A percentile compares a stretch with the other conserved stretches of the same genome.
Conservation (phyloP, 2,113 vertebrate genomes). For the Chrysochloris asiatica region DNA sequence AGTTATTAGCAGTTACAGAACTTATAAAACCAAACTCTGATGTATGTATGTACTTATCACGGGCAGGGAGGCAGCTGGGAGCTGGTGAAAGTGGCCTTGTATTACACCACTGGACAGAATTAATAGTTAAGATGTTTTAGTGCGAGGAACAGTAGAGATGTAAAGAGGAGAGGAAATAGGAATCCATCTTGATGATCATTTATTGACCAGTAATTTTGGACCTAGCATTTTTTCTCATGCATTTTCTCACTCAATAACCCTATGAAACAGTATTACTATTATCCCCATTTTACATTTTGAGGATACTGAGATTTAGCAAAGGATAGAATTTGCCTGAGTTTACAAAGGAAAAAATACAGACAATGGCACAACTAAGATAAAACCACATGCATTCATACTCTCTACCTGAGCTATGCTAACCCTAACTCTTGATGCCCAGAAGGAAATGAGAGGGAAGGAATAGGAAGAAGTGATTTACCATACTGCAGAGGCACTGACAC, state of each 20-base stretch:
- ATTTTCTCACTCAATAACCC: neutral
- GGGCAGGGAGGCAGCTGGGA: neutral
- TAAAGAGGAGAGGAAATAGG: neutral
- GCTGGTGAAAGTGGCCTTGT: neutral
- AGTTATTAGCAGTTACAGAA: slow-evolving; percentile 23
- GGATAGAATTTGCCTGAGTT: neutral
- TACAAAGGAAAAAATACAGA: neutral
- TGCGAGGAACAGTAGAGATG: neutral
- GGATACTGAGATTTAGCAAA: neutral
- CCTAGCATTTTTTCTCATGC: neutral
- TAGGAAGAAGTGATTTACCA: neutral
- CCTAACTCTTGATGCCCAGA: neutral
- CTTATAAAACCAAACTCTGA: neutral
- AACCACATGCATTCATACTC: neutral
- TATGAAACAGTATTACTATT: neutral
- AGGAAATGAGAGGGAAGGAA: neutral
- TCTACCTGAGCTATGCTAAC: neutral
- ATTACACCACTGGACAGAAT: accelerated
- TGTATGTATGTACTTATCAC: neutral
- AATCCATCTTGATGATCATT: neutral
- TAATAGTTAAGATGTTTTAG: neutral
- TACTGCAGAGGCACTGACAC: neutral
- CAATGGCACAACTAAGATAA: neutral
- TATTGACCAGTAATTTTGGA: neutral
- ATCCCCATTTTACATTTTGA: neutral